phyloP scores from a whole-genome alignment of 1,140 invertebrate species.

The Oscheius sp. region DNA sequence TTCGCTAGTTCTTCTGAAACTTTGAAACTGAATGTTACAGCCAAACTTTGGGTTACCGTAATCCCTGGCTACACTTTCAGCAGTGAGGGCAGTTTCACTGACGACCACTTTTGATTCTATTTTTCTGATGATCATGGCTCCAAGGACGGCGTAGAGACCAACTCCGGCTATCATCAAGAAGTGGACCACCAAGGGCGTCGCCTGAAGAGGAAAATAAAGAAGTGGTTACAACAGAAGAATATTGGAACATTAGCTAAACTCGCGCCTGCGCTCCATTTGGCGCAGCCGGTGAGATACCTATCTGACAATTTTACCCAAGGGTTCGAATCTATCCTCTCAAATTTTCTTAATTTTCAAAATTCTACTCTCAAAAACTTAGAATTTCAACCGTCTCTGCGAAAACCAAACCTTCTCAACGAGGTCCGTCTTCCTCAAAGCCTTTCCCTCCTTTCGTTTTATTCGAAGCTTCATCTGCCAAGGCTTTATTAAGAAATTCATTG shows the following conservation, averaged over 20 bases:
- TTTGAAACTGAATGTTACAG: background rate
- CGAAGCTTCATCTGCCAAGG: conserved; percentile 4
- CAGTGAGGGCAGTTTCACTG: background rate
- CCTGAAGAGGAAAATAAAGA: conserved; percentile 12
- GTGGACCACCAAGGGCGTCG: conserved; percentile 31
- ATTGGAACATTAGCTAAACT: background rate
- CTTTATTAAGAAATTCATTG: no score
- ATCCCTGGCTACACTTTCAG: background rate
- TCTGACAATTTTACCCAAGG: background rate
- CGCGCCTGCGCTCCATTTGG: background rate
- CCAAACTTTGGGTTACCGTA: background rate
- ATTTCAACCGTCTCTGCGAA: background rate
- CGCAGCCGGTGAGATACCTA: background rate
- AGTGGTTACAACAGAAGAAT: background rate
- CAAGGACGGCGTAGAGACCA: conserved; percentile 27
- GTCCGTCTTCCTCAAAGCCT: background rate
- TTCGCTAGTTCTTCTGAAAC: background rate
- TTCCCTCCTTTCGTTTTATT: conserved; percentile 1
- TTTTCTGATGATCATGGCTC: conserved; percentile 23
- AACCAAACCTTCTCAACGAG: background rate
- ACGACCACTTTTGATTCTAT: conserved; percentile 19
- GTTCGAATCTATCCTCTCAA: background rate
- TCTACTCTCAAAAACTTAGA: background rate
- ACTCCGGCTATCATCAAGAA: conserved; percentile 33
- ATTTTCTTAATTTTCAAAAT: background rate